These are phyloP conservation scores for Phortica okadai DNA, from an alignment of 2,888 invertebrate species.

Conservation along the genomic window DNA sequence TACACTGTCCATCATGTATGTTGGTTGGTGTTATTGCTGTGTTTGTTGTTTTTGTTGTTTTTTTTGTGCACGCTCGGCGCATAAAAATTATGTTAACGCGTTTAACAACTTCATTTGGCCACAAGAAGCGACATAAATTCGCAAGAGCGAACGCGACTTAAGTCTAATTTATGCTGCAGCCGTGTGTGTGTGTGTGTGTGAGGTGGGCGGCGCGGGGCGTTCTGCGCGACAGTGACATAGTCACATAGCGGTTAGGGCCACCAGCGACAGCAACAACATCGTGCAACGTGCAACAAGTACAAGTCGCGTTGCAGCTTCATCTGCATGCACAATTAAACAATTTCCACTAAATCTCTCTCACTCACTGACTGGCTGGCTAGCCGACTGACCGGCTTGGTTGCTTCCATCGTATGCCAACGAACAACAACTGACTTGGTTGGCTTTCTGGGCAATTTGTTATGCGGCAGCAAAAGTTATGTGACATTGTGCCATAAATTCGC, in stretches of 20 bases:
- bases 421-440: slow-evolving; percentile 42
- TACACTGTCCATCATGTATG: not conserved
- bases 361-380: not conserved
- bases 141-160: slow-evolving; percentile 62
- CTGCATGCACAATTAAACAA: slow-evolving; percentile 74
- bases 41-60: not conserved
- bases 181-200: not conserved
- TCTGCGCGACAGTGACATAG: not conserved
- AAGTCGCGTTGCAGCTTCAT: slow-evolving; percentile 57
- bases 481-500: slow-evolving; percentile 74
- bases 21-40: not conserved
- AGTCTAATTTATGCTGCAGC: slow-evolving; percentile 72
- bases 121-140: slow-evolving; percentile 66
- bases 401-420: not conserved
- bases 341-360: slow-evolving; percentile 74
- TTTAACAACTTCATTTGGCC: slow-evolving; percentile 76
- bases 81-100: slow-evolving; percentile 73
- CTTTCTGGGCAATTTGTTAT: slow-evolving; percentile 75
- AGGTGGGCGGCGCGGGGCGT: not conserved
- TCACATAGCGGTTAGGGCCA: slow-evolving; percentile 24
- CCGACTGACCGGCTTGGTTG: not conserved
- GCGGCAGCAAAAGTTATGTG: slow-evolving; percentile 74
- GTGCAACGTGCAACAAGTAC: slow-evolving; percentile 61
- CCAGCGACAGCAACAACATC: slow-evolving; percentile 4
- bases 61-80: slow-evolving; percentile 36